Percentiles rank a stretch among this genome's conserved stretches.
Evolutionary conservation across 2,113 vertebrate genomes (phyloP).

Genomic region (Pitta sordida): DNA sequence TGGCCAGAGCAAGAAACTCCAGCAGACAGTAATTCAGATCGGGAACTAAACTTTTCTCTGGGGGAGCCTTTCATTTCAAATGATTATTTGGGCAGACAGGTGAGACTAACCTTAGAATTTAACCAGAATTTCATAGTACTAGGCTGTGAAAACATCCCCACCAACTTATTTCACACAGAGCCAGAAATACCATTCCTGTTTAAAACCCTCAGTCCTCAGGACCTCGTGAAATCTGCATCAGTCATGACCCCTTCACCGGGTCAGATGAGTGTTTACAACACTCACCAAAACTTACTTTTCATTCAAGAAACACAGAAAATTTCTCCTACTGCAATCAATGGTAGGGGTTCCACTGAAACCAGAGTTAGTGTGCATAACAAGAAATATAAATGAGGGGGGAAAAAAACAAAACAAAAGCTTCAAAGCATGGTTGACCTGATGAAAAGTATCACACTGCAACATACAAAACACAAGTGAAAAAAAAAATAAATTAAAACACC

Average conservation of each 20-base stretch:
- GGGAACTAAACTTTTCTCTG: not conserved
- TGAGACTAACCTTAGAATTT: not conserved
- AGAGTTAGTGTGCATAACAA: not conserved
- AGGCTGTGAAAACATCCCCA: not conserved
- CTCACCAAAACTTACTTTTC: not conserved
- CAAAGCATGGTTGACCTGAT: not conserved
- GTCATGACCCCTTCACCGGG: accelerated
- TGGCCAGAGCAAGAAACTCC: not conserved
- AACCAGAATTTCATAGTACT: not conserved
- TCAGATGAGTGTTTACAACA: not conserved
- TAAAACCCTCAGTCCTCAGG: not conserved
- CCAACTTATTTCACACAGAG: not conserved
- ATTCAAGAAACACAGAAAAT: not conserved
- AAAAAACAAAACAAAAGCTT: not conserved
- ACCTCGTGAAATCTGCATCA: not conserved
- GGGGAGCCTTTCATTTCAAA: not conserved
- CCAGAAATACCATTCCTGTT: not conserved
- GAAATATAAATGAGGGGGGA: not conserved
- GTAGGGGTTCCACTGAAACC: not conserved
- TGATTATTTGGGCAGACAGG: not conserved
- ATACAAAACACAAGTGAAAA: not conserved
- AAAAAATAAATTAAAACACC: not conserved
- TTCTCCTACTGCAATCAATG: not conserved
- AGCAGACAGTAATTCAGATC: not conserved
- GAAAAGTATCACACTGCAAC: not conserved